phyloP scores from a whole-genome alignment of 2,113 vertebrate genomes.

The Tonatia bakeri region DNA sequence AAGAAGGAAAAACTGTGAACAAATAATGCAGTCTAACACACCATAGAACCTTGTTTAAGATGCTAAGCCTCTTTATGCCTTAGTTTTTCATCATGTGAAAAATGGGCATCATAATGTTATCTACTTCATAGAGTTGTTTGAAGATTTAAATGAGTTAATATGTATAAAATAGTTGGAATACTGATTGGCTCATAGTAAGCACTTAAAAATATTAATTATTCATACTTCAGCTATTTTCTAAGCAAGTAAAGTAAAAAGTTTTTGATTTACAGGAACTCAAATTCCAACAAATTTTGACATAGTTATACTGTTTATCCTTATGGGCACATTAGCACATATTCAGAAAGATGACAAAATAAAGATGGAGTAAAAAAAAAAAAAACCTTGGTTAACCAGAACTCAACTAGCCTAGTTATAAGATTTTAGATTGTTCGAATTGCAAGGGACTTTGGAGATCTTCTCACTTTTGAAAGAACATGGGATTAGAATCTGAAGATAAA shows the following conservation, averaged over 20 bases:
- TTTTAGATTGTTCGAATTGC: not conserved
- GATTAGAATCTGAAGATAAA: not conserved
- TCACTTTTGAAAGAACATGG: not conserved
- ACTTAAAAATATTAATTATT: not conserved
- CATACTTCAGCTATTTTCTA: constrained; percentile 3
- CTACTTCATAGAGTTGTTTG: not conserved
- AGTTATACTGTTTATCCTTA: not conserved
- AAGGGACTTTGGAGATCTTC: not conserved
- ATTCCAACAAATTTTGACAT: not conserved
- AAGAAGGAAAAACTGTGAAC: not conserved
- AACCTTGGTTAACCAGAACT: constrained; percentile 7
- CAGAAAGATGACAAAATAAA: constrained; percentile 13
- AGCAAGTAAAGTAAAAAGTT: not conserved
- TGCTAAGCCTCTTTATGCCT: not conserved
- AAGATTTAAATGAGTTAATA: constrained; percentile 9
- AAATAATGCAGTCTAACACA: not conserved
- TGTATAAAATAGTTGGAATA: not conserved
- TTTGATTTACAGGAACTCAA: constrained; percentile 9
- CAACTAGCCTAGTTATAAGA: not conserved
- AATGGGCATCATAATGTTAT: not conserved
- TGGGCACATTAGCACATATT: not conserved
- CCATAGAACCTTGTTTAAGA: not conserved
- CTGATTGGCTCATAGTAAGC: not conserved
- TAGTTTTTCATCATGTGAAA: constrained; percentile 35
- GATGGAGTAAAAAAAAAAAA: not conserved